Base-by-base conservation (phyloP, 2,888 invertebrate genomes). In the Aleiodes leptofemur region DNA sequence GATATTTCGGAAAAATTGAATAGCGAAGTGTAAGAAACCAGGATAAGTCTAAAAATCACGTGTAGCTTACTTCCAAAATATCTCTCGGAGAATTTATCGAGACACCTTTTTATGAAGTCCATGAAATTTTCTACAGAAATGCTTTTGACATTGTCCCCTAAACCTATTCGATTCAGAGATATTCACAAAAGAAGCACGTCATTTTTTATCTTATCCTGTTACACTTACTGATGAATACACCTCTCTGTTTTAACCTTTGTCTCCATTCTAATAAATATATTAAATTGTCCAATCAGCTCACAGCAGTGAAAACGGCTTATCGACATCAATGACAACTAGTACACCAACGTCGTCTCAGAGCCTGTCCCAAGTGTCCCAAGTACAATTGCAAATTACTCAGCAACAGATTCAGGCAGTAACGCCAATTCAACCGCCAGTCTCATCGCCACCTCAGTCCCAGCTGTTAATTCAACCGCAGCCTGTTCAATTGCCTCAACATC, bases 221-320 rank as follows among this genome's bases (percentile, higher is more conserved):
- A 4, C 9, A 9, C 9, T 13, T n/a, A 61, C 34, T 34, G 59
- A 11, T 5, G 7, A 53, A 6, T 34, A 11, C 55, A n/a, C 11
- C 8, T 34, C 13, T 68, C 6, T n/a, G 9, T 68, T n/a, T 48
- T n/a, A 29, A n/a, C 53, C n/a, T 23, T 48, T 29, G 7, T 13
- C 23, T 51, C n/a, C n/a, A 11, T 14, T 53, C 9, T 73, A 38
- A 53, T 69, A 13, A 34, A 38, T 66, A 50, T 16, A 16, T 56
- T 57, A 1, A 8, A 9, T 57, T 16, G 70, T 38, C 64, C 79
- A 53, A 83, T 5, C 78, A 90, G 90, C 88, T 81, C 90, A 90
- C 78, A 88, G 85, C 80, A 88, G 87, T 78, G 90, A 90, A 83
- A 90, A 90, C 82, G 90, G 90, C 78, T 86, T 89, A 34, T 86